These are phyloP conservation scores for Autographa gamma DNA, from an alignment of 2,888 invertebrate species.

Conservation along the genomic window DNA sequence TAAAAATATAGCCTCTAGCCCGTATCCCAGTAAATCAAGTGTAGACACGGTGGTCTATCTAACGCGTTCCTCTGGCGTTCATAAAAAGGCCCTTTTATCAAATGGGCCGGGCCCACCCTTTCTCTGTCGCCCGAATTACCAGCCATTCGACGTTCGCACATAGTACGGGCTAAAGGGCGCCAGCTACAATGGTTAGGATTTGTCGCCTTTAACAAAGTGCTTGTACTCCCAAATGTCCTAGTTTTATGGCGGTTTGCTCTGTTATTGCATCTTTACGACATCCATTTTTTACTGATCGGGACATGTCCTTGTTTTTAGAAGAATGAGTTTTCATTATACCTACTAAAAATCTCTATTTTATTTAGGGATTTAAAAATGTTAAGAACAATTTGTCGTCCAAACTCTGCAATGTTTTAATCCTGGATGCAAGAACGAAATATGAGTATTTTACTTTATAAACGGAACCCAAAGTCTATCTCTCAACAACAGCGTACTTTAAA, in stretches of 20 bases:
- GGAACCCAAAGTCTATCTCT: no score
- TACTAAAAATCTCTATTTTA: no score
- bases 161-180: slow-evolving; percentile 61
- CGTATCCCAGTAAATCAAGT: slow-evolving; percentile 42
- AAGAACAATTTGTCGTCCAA: no score
- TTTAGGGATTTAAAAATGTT: no score
- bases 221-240: slow-evolving; percentile 40
- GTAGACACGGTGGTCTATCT: slow-evolving; percentile 44
- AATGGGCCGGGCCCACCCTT: slow-evolving; percentile 76
- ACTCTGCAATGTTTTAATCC: no score
- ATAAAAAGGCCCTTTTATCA: slow-evolving; percentile 77
- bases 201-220: slow-evolving; percentile 49
- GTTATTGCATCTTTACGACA: slow-evolving; percentile 51
- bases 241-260: slow-evolving; percentile 45
- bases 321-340: neutral
- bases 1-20: slow-evolving; percentile 18
- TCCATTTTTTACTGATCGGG: slow-evolving; percentile 15
- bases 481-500: neutral
- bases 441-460: no score
- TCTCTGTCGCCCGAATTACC: slow-evolving; percentile 80
- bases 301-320: neutral
- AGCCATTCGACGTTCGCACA: slow-evolving; percentile 69
- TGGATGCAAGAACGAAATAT: no score
- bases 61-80: slow-evolving; percentile 59
- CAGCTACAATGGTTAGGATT: slow-evolving; percentile 51